Conservation (phyloP, 2,888 invertebrate genomes). For the Orthonevra nobilis region DNA sequence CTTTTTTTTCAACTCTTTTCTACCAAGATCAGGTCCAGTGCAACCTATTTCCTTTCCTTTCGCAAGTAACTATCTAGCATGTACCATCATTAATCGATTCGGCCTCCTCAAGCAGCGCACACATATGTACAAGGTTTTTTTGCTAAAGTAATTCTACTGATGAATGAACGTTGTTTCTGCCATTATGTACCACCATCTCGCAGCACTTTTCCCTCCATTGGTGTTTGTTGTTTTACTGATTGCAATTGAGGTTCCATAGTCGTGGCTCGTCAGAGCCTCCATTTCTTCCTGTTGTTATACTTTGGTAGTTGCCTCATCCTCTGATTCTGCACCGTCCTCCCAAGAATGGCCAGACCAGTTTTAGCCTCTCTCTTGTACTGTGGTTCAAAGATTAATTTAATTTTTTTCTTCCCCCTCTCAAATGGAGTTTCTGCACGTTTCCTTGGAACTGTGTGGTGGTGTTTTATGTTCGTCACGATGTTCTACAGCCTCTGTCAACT, state of each 20-base stretch:
- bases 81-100: conserved; percentile 42
- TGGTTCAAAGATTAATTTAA: conserved; percentile 60
- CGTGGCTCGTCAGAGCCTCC: conserved; percentile 45
- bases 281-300: conserved; percentile 63
- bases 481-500: background rate
- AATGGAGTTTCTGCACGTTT: conserved; percentile 34
- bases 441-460: background rate
- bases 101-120: conserved; percentile 1
- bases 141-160: conserved; percentile 36
- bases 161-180: conserved; percentile 59
- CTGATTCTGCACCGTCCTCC: conserved; percentile 26
- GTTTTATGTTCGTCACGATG: background rate
- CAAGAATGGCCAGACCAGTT: conserved; percentile 44
- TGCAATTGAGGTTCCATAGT: conserved; percentile 58
- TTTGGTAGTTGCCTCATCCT: conserved; percentile 37
- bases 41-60: conserved; percentile 5
- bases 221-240: conserved; percentile 61
- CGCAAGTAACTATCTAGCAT: conserved; percentile 6
- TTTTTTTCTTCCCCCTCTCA: conserved; percentile 37
- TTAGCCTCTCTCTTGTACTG: conserved; percentile 27
- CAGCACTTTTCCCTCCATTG: conserved; percentile 18
- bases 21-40: no score
- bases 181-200: conserved; percentile 47
- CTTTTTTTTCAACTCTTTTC: no score
- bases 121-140: conserved; percentile 25